Base-by-base conservation (phyloP, 2,797 vertebrate genomes). In the Phoxinus dragarum region DNA sequence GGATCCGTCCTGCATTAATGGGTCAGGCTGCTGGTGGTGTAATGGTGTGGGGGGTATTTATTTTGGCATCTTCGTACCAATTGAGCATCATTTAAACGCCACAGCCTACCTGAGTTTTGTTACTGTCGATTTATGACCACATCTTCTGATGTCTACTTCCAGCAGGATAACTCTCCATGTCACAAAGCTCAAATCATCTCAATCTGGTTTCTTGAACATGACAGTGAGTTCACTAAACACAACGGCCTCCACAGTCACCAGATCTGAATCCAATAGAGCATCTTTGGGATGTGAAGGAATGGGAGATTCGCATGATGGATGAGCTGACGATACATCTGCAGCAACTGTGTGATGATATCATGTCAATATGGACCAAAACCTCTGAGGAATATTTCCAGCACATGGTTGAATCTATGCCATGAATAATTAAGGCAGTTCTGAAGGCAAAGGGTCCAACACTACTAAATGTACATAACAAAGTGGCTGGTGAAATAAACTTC, bases 91-190 rank as follows among this genome's bases (percentile, higher is more conserved):
- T 64, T 31, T 31, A 64, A 64, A 49, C 4, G 0, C 47, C 47
- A 49, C 14, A 17, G 0, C 27, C 6, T 16, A 66, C 27, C 16
- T 34, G 56, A 61, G 47, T 17, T 16, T 16, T 59, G 23, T 27
- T 27, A 16, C 31, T 66, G 61, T 64, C 27, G 12, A 12, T 64
- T 31, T 64, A 64, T 31, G 27, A 34, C 12, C 61, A 64, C 61
- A 75, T 61, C 77, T 68, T 86, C 66, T 81, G 21, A 56, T 79
- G 83, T 47, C 75, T 56, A 79, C 83, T 84, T 84, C 64, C 83
- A 84, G 64, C 75, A 84, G 59, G 74, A 84, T 79, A 79, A 56
- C 5, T 1, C 71, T 1, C 71, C 64, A 84, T 84, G 86, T 85
- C 61, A 84, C 40, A 73, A 87, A 87, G 68, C 67, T 42, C 42